Conservation (phyloP, 1,140 invertebrate species). For the Euglossa dilemma region DNA sequence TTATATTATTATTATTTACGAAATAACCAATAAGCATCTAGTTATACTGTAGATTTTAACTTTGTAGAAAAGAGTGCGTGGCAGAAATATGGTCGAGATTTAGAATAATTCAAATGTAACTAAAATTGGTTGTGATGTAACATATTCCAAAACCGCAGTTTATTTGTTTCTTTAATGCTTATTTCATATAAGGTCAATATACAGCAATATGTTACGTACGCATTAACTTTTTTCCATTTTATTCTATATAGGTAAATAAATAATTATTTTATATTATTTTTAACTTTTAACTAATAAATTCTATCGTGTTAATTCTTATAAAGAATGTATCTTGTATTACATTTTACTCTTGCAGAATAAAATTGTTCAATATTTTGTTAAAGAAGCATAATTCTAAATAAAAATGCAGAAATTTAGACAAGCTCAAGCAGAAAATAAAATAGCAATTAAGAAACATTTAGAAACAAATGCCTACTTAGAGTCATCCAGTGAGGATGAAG, state of each 20-base stretch:
- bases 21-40: slow-evolving; percentile 3
- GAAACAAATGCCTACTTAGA: slow-evolving; percentile 79
- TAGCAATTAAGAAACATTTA: slow-evolving; percentile 84
- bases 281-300: neutral
- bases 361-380: neutral
- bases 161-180: neutral
- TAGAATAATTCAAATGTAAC: slow-evolving; percentile 16
- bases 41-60: neutral
- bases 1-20: neutral
- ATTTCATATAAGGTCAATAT: neutral
- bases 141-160: neutral
- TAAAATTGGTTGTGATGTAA: neutral
- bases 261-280: neutral
- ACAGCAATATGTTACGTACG: neutral
- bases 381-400: neutral
- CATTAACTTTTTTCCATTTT: too few species aligned
- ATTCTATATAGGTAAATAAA: neutral
- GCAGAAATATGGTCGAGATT: slow-evolving; percentile 6
- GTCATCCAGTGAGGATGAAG: slow-evolving; percentile 78
- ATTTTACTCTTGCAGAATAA: neutral
- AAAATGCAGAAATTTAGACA: slow-evolving; percentile 83
- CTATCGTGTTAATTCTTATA: neutral
- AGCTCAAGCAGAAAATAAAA: slow-evolving; percentile 84
- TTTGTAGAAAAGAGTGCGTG: neutral
- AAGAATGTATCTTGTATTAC: neutral